Conservation (phyloP, 2,888 invertebrate species). For the Beris morrisii region DNA sequence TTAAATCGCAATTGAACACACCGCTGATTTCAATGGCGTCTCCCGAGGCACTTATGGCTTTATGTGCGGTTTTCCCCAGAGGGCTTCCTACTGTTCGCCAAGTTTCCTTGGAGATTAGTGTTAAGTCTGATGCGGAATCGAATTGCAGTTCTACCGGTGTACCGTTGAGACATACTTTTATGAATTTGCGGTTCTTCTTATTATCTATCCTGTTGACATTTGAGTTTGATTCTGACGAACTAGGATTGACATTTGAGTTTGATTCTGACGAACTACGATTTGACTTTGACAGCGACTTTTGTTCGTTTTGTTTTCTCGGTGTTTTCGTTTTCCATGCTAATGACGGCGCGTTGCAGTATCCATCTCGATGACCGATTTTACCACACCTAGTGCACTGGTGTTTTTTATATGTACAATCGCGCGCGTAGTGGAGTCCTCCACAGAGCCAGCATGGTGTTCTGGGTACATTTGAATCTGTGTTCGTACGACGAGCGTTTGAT, state of each 20-base stretch:
- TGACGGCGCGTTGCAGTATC: not conserved
- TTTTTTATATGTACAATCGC: not conserved
- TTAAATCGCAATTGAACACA: not conserved
- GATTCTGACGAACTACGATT: not conserved
- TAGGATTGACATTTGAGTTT: not conserved
- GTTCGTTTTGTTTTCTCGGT: not conserved
- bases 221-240: not conserved
- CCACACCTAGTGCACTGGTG: not conserved
- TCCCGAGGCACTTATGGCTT: not conserved
- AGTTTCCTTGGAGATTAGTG: not conserved
- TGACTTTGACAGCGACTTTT: not conserved
- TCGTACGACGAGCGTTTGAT: not conserved
- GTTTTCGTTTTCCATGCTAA: not conserved
- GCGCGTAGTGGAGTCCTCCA: not conserved
- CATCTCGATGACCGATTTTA: conserved; percentile 4
- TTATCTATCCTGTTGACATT: conserved; percentile 1
- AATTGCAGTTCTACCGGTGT: not conserved
- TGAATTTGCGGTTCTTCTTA: not conserved
- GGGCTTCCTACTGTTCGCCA: not conserved
- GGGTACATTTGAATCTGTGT: not conserved
- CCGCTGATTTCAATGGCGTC: not conserved
- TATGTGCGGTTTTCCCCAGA: not conserved
- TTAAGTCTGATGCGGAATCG: conserved; percentile 8
- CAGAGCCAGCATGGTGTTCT: not conserved
- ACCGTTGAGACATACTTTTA: too few species aligned